Evolutionary conservation across 1,140 invertebrate species (phyloP).

Genomic region (Condylostylus longicornis): DNA sequence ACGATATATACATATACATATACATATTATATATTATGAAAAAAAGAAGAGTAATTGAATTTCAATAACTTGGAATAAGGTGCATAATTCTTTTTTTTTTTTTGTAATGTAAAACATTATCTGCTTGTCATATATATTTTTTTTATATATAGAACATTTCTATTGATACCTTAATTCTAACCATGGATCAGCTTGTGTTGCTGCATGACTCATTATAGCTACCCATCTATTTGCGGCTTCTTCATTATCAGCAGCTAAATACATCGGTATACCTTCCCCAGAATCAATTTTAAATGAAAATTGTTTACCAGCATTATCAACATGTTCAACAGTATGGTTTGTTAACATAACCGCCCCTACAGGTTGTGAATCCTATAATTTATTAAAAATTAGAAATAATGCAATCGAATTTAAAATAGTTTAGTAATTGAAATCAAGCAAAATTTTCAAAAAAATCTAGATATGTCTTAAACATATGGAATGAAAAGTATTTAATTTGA

Average conservation of each 20-base stretch:
- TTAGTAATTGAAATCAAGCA: too few relatives aligned
- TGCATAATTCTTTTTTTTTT: background rate
- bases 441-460: too few relatives aligned
- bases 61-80: background rate
- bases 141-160: background rate
- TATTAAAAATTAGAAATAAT: too few relatives aligned
- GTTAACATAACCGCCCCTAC: constrained; percentile 75
- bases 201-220: constrained; percentile 51
- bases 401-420: too few relatives aligned
- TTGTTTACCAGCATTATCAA: constrained; percentile 29
- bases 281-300: constrained; percentile 60
- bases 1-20: too few relatives aligned
- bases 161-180: constrained; percentile 43
- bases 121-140: background rate
- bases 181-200: constrained; percentile 55
- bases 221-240: constrained; percentile 61
- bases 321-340: constrained; percentile 56
- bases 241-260: constrained; percentile 65
- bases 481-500: too few relatives aligned
- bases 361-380: constrained; percentile 68
- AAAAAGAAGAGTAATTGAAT: too few relatives aligned
- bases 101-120: background rate
- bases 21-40: too few relatives aligned
- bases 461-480: background rate
- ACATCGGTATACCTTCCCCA: constrained; percentile 57